A percentile compares a stretch with the other conserved stretches of the same genome.
phyloP scores from a whole-genome alignment of 2,113 vertebrate species.

The Entelurus aequoreus region DNA sequence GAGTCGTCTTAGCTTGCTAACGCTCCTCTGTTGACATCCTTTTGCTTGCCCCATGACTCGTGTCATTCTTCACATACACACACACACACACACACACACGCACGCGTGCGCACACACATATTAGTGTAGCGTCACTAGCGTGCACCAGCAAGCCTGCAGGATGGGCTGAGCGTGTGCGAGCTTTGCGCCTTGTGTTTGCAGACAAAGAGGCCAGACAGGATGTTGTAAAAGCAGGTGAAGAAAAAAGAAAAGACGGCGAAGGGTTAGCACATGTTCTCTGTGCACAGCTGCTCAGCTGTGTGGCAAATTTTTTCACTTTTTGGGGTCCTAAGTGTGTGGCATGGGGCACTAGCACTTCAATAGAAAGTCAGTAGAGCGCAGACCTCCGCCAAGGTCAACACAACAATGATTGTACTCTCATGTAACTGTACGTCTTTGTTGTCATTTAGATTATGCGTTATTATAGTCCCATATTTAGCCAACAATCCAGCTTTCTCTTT shows the following conservation, averaged over 20 bases:
- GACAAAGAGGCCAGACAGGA: constrained; percentile 65
- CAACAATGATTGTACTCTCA: neutral
- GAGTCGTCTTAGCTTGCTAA: constrained; percentile 52
- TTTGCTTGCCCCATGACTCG: constrained; percentile 51
- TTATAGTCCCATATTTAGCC: no score
- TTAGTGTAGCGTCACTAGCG: constrained; percentile 46
- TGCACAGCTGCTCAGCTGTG: neutral
- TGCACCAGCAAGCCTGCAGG: constrained; percentile 50
- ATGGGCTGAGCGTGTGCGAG: constrained; percentile 1
- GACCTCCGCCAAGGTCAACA: no score
- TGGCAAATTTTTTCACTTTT: neutral
- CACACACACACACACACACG: constrained; percentile 21
- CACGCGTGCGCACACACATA: neutral
- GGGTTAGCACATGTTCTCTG: constrained; percentile 7
- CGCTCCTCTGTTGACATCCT: constrained; percentile 51
- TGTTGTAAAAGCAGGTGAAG: constrained; percentile 52
- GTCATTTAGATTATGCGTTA: no score
- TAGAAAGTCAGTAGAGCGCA: no score
- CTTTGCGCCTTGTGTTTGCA: constrained; percentile 59
- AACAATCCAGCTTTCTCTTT: no score
- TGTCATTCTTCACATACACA: constrained; percentile 51
- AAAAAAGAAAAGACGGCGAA: constrained; percentile 27
- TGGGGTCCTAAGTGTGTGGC: neutral
- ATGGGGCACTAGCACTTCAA: neutral
- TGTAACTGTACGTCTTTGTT: no score